Percentiles rank a stretch among this genome's conserved stretches.
phyloP scores from a whole-genome alignment of 2,888 invertebrate genomes.

The Laothoe populi region DNA sequence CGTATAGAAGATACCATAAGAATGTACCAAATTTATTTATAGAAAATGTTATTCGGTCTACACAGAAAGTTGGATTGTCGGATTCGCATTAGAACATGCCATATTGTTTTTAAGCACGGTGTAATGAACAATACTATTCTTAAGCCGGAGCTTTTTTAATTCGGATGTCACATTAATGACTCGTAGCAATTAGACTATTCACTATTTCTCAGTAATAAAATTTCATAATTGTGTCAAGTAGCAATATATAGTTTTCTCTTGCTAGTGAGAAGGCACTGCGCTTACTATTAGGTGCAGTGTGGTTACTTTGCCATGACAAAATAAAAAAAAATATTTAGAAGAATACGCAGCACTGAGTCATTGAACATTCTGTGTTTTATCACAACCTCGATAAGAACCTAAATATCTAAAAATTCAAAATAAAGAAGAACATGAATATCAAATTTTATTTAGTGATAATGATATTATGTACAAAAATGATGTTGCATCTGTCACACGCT shows the following conservation, averaged over 20 bases:
- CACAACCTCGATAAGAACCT: neutral
- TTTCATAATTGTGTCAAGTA: too few relatives aligned
- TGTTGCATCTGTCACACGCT: slow-evolving; percentile 3
- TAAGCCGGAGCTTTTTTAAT: neutral
- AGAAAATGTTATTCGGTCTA: neutral
- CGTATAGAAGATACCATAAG: neutral
- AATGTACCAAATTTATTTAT: neutral
- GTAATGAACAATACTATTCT: neutral
- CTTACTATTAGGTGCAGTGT: too few relatives aligned
- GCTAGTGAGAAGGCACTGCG: too few relatives aligned
- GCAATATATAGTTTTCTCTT: too few relatives aligned
- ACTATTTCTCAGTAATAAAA: neutral
- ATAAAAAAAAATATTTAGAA: too few relatives aligned
- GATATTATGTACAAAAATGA: slow-evolving; percentile 20
- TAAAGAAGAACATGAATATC: too few relatives aligned
- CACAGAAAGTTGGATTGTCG: neutral
- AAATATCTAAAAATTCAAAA: too few relatives aligned
- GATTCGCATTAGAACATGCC: neutral
- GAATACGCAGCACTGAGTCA: neutral
- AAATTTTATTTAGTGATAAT: slow-evolving; percentile 11
- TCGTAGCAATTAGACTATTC: too few relatives aligned
- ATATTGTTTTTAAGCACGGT: neutral
- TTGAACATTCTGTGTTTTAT: neutral
- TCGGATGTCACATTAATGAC: neutral
- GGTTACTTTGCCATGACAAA: too few relatives aligned